These are phyloP conservation scores for Formica selysi DNA, from an alignment of 1,140 invertebrate genomes.

Conservation along the genomic window DNA sequence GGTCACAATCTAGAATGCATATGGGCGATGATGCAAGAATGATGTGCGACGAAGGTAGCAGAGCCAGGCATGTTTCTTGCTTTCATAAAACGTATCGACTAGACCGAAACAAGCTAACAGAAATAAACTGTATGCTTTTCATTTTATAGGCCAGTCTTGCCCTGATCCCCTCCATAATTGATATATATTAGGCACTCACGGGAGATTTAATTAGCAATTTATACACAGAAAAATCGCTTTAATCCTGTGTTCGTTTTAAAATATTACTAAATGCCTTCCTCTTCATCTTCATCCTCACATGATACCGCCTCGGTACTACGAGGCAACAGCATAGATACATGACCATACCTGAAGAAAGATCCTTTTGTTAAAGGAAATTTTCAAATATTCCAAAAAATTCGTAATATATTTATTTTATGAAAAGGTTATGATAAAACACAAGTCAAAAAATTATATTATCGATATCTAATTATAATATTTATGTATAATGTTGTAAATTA, in stretches of 20 bases:
- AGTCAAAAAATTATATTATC: slow-evolving; percentile 26
- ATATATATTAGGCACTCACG: slow-evolving; percentile 52
- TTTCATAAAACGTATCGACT: slow-evolving; percentile 60
- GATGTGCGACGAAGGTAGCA: slow-evolving; percentile 45
- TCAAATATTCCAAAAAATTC: not conserved
- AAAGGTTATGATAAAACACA: not conserved
- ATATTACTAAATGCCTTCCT: slow-evolving; percentile 79
- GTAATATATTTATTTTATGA: not conserved
- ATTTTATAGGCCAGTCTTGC: slow-evolving; percentile 78
- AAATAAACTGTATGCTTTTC: slow-evolving; percentile 70
- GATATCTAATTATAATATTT: slow-evolving; percentile 15
- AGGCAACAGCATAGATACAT: slow-evolving; percentile 83
- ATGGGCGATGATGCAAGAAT: slow-evolving; percentile 55
- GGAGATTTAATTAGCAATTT: slow-evolving; percentile 72
- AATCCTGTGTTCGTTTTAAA: slow-evolving; percentile 38
- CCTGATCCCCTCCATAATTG: slow-evolving; percentile 75
- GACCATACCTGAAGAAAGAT: slow-evolving; percentile 79
- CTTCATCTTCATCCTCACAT: slow-evolving; percentile 79
- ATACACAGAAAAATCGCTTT: slow-evolving; percentile 63
- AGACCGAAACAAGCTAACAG: slow-evolving; percentile 69
- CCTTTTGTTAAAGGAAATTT: not conserved
- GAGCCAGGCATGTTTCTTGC: slow-evolving; percentile 60
- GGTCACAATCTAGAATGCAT: slow-evolving; percentile 67
- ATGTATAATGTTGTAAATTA: too few relatives aligned
- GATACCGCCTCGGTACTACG: slow-evolving; percentile 80